phyloP scores from a whole-genome alignment of 2,797 vertebrate genomes.

The Rallus crepitans region DNA sequence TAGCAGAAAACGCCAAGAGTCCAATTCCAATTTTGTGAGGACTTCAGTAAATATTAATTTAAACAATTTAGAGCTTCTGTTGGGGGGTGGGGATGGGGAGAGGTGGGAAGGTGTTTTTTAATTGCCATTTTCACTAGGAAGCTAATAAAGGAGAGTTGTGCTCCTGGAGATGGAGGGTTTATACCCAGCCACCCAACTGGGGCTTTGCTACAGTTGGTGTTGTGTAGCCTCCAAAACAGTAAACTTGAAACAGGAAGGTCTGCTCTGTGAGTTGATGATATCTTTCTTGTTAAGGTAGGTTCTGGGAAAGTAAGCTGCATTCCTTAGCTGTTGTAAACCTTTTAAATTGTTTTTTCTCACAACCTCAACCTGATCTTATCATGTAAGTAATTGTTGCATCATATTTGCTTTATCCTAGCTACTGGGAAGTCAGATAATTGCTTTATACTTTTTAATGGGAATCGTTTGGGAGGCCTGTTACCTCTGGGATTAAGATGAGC shows the following conservation, averaged over 20 bases:
- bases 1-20: conserved; percentile 46
- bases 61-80: background rate
- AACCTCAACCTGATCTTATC: conserved; percentile 41
- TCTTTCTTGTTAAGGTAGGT: conserved; percentile 7
- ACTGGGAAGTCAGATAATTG: conserved; percentile 44
- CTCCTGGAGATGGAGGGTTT: background rate
- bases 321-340: conserved; percentile 36
- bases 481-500: background rate
- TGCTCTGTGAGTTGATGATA: conserved; percentile 10
- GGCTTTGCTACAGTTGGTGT: background rate
- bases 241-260: conserved; percentile 46
- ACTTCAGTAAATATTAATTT: conserved; percentile 60
- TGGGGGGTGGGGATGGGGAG: background rate
- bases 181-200: background rate
- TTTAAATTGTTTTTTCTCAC: conserved; percentile 60
- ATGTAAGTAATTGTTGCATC: conserved; percentile 52
- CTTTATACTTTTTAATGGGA: conserved; percentile 12
- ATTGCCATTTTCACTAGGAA: conserved; percentile 65
- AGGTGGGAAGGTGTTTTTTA: background rate
- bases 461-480: conserved; percentile 13
- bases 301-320: conserved; percentile 48
- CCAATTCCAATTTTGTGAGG: conserved; percentile 46
- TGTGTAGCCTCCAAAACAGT: background rate
- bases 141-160: conserved; percentile 21
- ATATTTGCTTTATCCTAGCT: conserved; percentile 32